phyloP scores from a whole-genome alignment of 2,888 invertebrate genomes.

The Gibbula magus region DNA sequence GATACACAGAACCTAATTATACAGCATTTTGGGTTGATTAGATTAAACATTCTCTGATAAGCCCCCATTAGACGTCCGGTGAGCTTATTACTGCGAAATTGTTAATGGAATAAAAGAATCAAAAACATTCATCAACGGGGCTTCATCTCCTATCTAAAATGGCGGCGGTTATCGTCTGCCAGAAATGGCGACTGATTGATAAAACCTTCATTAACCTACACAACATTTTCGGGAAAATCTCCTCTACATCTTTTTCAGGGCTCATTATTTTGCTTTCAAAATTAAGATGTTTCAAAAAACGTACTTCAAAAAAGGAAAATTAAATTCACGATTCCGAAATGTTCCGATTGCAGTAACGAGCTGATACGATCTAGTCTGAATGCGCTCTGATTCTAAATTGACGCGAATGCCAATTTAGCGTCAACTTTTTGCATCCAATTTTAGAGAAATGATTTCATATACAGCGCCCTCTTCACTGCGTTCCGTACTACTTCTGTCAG shows the following conservation, averaged over 20 bases:
- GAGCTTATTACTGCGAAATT: constrained; percentile 28
- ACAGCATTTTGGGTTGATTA: constrained; percentile 31
- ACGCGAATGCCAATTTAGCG: background rate
- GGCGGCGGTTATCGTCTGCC: background rate
- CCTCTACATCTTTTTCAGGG: background rate
- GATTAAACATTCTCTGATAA: constrained; percentile 34
- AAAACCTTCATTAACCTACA: background rate
- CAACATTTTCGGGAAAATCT: background rate
- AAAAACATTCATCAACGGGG: background rate
- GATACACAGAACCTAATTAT: constrained; percentile 30
- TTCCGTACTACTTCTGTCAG: background rate
- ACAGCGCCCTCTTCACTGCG: background rate
- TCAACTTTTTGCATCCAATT: constrained; percentile 1
- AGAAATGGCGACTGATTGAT: background rate
- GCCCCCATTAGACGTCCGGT: constrained; percentile 5
- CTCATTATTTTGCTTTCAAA: constrained; percentile 15
- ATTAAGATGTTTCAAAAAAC: constrained; percentile 13
- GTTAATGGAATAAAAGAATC: constrained; percentile 23
- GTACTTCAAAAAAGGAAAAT: constrained; percentile 3
- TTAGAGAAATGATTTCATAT: background rate
- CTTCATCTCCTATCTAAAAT: background rate
- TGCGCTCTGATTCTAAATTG: background rate
- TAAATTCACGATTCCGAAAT: constrained; percentile 5
- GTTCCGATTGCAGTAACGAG: constrained; percentile 2
- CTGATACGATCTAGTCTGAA: background rate